Evolutionary conservation across 2,797 vertebrate genomes (phyloP).

Genomic region (Pipistrellus nathusii): DNA sequence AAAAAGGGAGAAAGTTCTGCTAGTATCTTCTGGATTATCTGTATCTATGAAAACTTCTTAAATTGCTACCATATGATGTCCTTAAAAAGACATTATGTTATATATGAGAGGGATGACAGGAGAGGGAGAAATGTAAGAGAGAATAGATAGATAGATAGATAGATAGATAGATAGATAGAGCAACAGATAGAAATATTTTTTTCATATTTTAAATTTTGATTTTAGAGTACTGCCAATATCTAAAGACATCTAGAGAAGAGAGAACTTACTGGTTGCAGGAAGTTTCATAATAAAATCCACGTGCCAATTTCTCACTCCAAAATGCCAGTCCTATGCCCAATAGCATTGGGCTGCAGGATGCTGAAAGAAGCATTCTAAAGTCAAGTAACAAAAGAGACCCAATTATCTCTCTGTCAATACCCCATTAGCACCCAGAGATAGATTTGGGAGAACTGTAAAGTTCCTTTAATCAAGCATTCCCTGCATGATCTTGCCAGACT

Average conservation of each 20-base stretch:
- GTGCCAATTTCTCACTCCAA: background rate
- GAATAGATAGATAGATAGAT: background rate
- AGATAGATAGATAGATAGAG: background rate
- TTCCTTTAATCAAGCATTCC: conserved; percentile 41
- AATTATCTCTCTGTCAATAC: background rate
- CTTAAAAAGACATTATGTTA: background rate
- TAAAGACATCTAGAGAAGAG: background rate
- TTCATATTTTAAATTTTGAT: conserved; percentile 1
- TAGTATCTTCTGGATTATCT: conserved; percentile 25
- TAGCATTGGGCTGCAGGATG: background rate
- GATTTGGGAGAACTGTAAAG: background rate
- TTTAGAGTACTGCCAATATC: background rate
- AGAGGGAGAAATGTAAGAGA: background rate
- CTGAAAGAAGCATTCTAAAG: background rate
- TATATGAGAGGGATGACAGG: accelerated
- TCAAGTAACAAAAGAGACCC: conserved; percentile 13
- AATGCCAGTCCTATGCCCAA: background rate
- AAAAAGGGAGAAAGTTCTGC: background rate
- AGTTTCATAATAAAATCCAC: background rate
- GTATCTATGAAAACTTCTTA: background rate
- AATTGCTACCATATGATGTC: background rate
- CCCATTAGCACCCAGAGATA: background rate
- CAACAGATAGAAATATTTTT: background rate
- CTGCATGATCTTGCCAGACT: background rate
- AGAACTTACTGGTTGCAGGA: background rate